A percentile compares a stretch with the other conserved stretches of the same genome.
Conservation (phyloP, 2,888 invertebrate genomes). For the Drosophila monieri region DNA sequence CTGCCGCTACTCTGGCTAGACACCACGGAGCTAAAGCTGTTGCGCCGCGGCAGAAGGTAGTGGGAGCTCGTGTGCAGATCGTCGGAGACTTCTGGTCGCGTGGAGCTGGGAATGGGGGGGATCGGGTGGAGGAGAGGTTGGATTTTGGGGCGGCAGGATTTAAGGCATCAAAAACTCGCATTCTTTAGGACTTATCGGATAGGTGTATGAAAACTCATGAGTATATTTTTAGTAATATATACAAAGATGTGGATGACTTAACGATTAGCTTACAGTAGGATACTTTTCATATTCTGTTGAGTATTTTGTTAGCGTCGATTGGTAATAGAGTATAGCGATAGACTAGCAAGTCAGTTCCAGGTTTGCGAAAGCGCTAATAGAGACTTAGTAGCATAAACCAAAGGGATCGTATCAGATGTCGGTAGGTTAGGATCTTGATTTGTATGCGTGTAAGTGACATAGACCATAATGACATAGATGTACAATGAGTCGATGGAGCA, state of each 20-base stretch:
- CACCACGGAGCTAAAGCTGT: conserved; percentile 62
- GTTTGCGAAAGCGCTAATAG: conserved; percentile 71
- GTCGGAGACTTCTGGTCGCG: conserved; percentile 56
- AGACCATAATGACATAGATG: conserved; percentile 15
- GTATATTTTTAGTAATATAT: conserved; percentile 47
- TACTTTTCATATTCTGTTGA: conserved; percentile 38
- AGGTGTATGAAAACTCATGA: conserved; percentile 10
- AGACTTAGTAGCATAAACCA: conserved; percentile 67
- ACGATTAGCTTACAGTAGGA: conserved; percentile 63
- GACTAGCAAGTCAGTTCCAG: conserved; percentile 63
- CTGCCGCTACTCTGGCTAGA: conserved; percentile 63
- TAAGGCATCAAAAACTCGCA: conserved; percentile 45
- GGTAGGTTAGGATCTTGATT: conserved; percentile 14
- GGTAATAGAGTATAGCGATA: conserved; percentile 57
- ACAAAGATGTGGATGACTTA: conserved; percentile 52
- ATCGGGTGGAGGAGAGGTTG: neutral
- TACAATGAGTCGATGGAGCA: conserved; percentile 5
- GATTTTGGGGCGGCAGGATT: conserved; percentile 4
- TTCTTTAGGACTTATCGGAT: conserved; percentile 23
- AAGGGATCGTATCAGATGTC: conserved; percentile 25
- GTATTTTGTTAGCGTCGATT: conserved; percentile 32
- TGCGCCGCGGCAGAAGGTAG: conserved; percentile 55
- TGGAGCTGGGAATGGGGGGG: conserved; percentile 37
- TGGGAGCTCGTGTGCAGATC: conserved; percentile 57
- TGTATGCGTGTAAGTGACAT: conserved; percentile 19